Evolutionary conservation across 2,797 vertebrate genomes (phyloP).

Genomic region (Morelia viridis): DNA sequence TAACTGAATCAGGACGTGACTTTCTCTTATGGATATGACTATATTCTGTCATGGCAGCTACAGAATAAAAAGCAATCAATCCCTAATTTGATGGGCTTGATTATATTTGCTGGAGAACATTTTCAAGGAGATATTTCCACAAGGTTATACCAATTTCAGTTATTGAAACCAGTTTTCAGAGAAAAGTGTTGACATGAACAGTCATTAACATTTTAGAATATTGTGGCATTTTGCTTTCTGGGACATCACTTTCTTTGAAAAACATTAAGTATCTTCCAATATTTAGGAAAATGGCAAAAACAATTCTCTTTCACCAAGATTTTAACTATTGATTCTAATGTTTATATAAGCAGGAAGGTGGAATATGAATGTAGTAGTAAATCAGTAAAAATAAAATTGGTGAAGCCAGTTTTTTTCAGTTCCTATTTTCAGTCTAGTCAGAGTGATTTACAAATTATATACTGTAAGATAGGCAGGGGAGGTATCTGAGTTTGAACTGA

Average conservation of each 20-base stretch:
- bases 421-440: background rate
- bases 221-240: background rate
- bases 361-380: too few species aligned
- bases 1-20: background rate
- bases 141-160: background rate
- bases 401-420: background rate
- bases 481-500: background rate
- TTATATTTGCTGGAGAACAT: background rate
- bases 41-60: background rate
- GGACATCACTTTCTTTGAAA: background rate
- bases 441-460: background rate
- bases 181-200: background rate
- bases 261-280: background rate
- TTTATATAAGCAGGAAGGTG: too few species aligned
- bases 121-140: background rate
- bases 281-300: background rate
- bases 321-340: background rate
- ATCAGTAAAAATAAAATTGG: too few species aligned
- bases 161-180: background rate
- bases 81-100: background rate
- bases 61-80: background rate
- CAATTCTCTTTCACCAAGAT: background rate
- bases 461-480: background rate
- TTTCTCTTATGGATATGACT: conserved; percentile 22
- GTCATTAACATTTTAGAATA: background rate